Percentiles rank a stretch among this genome's conserved stretches.
Evolutionary conservation across 2,888 invertebrate species (phyloP).

Genomic region (Iphiclides podalirius): DNA sequence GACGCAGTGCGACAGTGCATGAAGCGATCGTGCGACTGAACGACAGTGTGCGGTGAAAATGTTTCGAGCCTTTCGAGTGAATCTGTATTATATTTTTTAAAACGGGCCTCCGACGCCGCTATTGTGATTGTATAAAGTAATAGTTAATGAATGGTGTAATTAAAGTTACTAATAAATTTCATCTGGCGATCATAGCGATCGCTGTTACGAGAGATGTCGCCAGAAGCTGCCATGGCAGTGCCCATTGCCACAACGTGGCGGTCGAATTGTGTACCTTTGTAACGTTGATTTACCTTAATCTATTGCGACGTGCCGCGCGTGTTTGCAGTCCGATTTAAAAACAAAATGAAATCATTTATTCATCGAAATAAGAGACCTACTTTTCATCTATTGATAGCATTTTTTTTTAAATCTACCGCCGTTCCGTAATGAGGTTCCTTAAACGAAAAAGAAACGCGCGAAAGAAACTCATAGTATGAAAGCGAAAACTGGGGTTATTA

Average conservation of each 20-base stretch:
- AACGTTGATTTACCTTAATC: constrained; percentile 7
- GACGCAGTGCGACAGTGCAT: neutral
- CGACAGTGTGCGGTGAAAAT: constrained; percentile 6
- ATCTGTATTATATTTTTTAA: neutral
- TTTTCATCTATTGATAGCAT: too few relatives aligned
- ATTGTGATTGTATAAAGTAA: constrained; percentile 12
- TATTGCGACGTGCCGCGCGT: constrained; percentile 5
- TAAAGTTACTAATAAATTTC: neutral
- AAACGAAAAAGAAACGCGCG: too few relatives aligned
- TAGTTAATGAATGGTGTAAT: constrained; percentile 2
- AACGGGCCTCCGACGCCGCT: neutral
- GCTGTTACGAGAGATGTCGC: neutral
- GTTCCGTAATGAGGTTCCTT: too few relatives aligned
- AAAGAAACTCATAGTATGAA: too few relatives aligned
- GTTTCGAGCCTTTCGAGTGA: neutral
- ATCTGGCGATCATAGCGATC: neutral
- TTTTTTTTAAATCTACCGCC: too few relatives aligned
- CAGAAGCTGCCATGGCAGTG: neutral
- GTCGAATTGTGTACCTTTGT: constrained; percentile 1
- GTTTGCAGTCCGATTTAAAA: too few relatives aligned
- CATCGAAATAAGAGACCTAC: too few relatives aligned
- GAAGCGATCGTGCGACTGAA: neutral
- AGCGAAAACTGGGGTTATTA: too few relatives aligned
- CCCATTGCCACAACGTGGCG: neutral
- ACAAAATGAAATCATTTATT: too few relatives aligned